Conservation (phyloP, 2,113 vertebrate genomes). For the Charadrius vociferus region DNA sequence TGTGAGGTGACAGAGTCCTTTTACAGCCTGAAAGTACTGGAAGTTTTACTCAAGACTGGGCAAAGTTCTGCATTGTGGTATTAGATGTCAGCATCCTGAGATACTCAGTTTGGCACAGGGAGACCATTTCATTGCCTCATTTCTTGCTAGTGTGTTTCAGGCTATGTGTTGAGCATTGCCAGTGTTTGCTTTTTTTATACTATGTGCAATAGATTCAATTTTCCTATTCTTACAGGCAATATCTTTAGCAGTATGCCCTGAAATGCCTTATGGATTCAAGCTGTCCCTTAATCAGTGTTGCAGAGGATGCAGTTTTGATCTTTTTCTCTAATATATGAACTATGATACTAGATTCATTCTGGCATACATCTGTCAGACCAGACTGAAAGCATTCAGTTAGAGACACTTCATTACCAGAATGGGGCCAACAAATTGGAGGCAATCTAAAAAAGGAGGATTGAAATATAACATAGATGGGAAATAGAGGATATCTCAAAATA, state of each 20-base stretch:
- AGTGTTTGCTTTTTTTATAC: not conserved
- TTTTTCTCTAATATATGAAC: constrained; percentile 4
- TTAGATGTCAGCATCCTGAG: not conserved
- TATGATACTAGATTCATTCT: not conserved
- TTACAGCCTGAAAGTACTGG: not conserved
- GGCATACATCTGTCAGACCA: constrained; percentile 2
- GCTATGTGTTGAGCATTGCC: not conserved
- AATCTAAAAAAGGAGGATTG: not conserved
- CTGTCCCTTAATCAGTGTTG: constrained; percentile 42
- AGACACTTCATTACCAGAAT: constrained; percentile 19
- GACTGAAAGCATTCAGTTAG: constrained; percentile 16
- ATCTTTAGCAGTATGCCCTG: not conserved
- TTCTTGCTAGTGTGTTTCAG: constrained; percentile 1
- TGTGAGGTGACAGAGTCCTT: not conserved
- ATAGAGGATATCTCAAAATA: constrained; percentile 6
- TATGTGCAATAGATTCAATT: not conserved
- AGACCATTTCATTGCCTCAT: constrained; percentile 2
- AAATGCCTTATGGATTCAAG: constrained; percentile 45
- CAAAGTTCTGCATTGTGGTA: not conserved
- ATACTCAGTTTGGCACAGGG: not conserved
- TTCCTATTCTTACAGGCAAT: not conserved
- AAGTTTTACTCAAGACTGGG: not conserved
- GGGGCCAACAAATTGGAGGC: not conserved
- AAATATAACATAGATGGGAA: constrained; percentile 13
- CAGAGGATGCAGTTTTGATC: not conserved